Evolutionary conservation across 2,888 invertebrate species (phyloP), one percentile per base, ranked within the genome.

Genomic region (Yponomeuta malinellus): DNA sequence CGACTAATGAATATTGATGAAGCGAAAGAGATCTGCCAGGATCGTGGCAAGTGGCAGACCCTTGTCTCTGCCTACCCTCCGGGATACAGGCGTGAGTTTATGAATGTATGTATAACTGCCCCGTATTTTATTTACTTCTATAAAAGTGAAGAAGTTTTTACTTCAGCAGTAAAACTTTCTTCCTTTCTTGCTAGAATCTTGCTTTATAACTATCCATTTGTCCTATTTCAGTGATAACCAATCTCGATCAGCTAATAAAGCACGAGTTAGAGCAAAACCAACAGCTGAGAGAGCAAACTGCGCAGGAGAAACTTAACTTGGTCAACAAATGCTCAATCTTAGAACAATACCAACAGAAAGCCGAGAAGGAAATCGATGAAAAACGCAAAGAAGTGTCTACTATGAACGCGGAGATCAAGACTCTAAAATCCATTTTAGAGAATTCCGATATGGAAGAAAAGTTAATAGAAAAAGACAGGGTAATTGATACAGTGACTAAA

Each of bases 341-440:
- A 52, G 79, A 86, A 78, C 82, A 86, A 48, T 82, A 81, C 72
- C 83, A 85, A 33, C 75, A 72, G 5, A 86, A 83, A 75, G 83
- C 85, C 0, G 84, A 86, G 72, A 75, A 76, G 75, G 79, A 81
- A 69, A 73, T 88, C 3, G 80, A 83, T 69, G 81, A 79, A 23
- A 76, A 80, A 29, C 78, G 80, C 29, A 83, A 79, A 72, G 83
- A 88, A 72, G 80, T 86, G 23, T 65, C 31, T 15, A 65, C 52
- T 15, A 71, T 81, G 31, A 75, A 79, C 71, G 78, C 78, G 72
- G 81, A 83, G 76, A 63, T 84, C 0, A 69, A 75, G 48, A 71
- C 73, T 0, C 71, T 81, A 52, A 77, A 78, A 68, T 37, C 74
- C 43, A 79, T 75, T 65, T 71, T 80, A 2, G 77, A 79, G 1